These are phyloP conservation scores for Aporophyla nigra DNA, from an alignment of 2,888 invertebrate species.

Conservation along the genomic window DNA sequence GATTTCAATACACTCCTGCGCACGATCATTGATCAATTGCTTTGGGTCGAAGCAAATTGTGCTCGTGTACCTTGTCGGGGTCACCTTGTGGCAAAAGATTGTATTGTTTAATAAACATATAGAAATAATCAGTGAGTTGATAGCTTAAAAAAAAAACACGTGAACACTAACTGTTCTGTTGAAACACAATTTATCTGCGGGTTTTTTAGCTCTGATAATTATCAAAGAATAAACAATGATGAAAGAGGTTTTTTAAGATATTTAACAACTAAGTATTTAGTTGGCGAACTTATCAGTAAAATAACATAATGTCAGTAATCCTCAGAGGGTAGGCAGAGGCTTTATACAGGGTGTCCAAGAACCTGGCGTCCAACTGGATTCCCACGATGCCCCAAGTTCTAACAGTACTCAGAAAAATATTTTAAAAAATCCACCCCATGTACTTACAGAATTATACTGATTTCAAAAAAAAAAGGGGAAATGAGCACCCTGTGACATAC, in stretches of 20 bases:
- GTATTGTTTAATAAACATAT: slow-evolving; percentile 25
- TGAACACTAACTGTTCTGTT: not conserved
- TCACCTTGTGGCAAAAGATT: slow-evolving; percentile 29
- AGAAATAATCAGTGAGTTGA: not conserved
- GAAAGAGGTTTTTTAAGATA: not conserved
- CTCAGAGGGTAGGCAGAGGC: no score
- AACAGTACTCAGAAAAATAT: no score
- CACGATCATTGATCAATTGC: slow-evolving; percentile 41
- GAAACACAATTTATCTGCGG: not conserved
- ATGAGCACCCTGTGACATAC: no score
- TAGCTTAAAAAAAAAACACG: slow-evolving; percentile 8
- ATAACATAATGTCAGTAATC: no score
- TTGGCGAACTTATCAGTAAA: no score
- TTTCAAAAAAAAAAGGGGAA: no score
- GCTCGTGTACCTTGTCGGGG: slow-evolving; percentile 6
- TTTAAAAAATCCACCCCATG: no score
- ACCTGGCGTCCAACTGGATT: no score
- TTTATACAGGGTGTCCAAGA: no score
- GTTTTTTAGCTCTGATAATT: not conserved
- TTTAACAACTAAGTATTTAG: not conserved
- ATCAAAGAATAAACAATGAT: not conserved
- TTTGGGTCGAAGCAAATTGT: slow-evolving; percentile 31
- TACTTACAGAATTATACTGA: no score
- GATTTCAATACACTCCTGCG: slow-evolving; percentile 45
- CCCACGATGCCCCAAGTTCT: no score